Evolutionary conservation across 1,140 invertebrate species (phyloP), one percentile per base, ranked within the genome.

Genomic region (Leguminivora glycinivorella): DNA sequence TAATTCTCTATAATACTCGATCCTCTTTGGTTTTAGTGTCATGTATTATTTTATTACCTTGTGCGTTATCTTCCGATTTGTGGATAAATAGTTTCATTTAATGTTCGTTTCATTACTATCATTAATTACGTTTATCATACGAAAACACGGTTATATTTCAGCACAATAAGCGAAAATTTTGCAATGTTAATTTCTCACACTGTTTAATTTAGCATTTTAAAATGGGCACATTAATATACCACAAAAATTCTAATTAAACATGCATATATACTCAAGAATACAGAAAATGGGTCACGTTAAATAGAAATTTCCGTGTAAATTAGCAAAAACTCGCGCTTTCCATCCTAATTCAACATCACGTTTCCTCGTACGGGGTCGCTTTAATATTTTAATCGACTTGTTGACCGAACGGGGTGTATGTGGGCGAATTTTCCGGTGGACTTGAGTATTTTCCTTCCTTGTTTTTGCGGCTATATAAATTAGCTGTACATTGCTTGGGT

Each of bases 371-470:
- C 14, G 43, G 14, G 47, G 47, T n/a, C 19, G 47, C 47, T 52
- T 52, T 52, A 52, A 52, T 52, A 17, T 52, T 52, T 52, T 52
- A 52, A 52, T 52, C 22, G 47, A 52, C 47, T 52, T 19, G 17
- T 19, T 52, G 47, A 52, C 47, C 47, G 47, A 22, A 52, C 17
- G 47, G 5, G 47, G 3, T 4, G 40, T n/a, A 38, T 17, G n/a
- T 43, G 19, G 3, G 47, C 17, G n/a, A 52, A 52, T 52, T 19
- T 52, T 52, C 5, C 47, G 7, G 19, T 22, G 19, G 47, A 22
- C 19, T 19, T 22, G 47, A 17, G 47, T 19, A 52, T 52, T 52
- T 52, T 52, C 47, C 19, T 52, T 52, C 14, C 47, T 10, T 1
- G 19, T 19, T 52, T 22, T 19, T 52, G 5, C 6, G n/a, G 17